Percentiles rank a stretch among this genome's conserved stretches.
Conservation (phyloP, 2,797 vertebrate species). For the Anguilla obscura region DNA sequence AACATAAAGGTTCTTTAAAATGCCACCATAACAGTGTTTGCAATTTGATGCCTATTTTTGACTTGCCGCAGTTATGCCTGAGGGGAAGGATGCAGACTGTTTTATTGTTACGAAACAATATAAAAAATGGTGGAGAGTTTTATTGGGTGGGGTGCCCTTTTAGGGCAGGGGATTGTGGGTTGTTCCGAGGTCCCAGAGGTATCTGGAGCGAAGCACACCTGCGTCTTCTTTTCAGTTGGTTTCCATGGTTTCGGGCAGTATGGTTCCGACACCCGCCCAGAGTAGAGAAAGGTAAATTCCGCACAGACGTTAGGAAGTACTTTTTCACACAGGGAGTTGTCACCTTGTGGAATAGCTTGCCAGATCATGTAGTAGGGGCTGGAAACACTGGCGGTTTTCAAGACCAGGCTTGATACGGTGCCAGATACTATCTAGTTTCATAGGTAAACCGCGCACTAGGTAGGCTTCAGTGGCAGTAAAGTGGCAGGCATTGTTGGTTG, state of each 20-base stretch:
- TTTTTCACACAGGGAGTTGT: too few species aligned
- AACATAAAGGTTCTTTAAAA: not conserved
- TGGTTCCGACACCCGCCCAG: not conserved
- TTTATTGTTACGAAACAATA: not conserved
- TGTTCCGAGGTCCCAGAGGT: not conserved
- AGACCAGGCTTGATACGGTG: too few species aligned
- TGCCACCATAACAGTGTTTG: not conserved
- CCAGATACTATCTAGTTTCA: too few species aligned
- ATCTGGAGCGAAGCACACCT: not conserved
- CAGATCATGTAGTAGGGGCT: too few species aligned
- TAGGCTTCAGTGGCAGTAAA: too few species aligned
- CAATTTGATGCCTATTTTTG: not conserved
- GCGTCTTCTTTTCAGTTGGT: not conserved
- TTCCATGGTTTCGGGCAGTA: not conserved
- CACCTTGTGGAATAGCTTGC: too few species aligned
- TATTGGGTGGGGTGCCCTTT: not conserved
- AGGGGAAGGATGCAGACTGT: not conserved
- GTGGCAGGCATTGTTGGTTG: too few species aligned
- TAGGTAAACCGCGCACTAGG: too few species aligned
- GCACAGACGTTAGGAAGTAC: too few species aligned
- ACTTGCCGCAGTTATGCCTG: not conserved
- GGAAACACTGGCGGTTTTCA: too few species aligned
- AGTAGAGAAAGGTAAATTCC: too few species aligned
- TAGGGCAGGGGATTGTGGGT: not conserved
- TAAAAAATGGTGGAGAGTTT: not conserved